Percentiles rank a stretch among this genome's conserved stretches.
Evolutionary conservation across 2,888 invertebrate genomes (phyloP).

Genomic region (Drosophila recens): DNA sequence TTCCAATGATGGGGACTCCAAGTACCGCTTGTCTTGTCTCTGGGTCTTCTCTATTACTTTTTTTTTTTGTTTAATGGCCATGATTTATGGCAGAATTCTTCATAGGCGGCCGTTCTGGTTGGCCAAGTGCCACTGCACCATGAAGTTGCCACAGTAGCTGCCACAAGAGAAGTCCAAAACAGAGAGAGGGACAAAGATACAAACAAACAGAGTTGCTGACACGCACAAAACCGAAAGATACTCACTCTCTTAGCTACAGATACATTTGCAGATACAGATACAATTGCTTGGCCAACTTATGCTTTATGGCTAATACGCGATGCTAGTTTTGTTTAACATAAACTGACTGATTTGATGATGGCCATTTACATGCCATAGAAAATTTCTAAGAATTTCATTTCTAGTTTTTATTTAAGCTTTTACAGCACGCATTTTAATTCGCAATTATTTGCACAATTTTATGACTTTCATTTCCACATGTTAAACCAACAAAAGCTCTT

Average conservation of each 20-base stretch:
- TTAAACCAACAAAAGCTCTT: constrained; percentile 20
- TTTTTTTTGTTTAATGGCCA: constrained; percentile 62
- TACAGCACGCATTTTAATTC: constrained; percentile 48
- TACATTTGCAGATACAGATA: constrained; percentile 19
- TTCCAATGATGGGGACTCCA: constrained; percentile 9
- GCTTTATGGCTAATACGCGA: constrained; percentile 67
- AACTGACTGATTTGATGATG: constrained; percentile 72
- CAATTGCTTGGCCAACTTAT: constrained; percentile 17
- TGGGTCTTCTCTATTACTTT: constrained; percentile 32
- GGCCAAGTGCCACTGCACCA: constrained; percentile 70
- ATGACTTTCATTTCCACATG: not conserved
- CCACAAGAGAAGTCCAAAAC: constrained; percentile 12
- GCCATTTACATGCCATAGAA: constrained; percentile 68
- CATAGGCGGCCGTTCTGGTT: constrained; percentile 83
- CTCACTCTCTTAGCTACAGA: constrained; percentile 19
- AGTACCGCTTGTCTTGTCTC: constrained; percentile 42
- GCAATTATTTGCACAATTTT: constrained; percentile 11
- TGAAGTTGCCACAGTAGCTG: constrained; percentile 52
- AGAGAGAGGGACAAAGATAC: constrained; percentile 6
- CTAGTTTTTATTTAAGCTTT: constrained; percentile 22
- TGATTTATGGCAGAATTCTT: constrained; percentile 81
- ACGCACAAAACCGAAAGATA: constrained; percentile 55
- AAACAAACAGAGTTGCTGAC: constrained; percentile 50
- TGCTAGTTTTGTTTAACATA: constrained; percentile 71
- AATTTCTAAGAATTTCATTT: constrained; percentile 31